Evolutionary conservation across 2,113 vertebrate species (phyloP), one percentile per base, ranked within the genome.

Genomic region (Maccullochella peelii): DNA sequence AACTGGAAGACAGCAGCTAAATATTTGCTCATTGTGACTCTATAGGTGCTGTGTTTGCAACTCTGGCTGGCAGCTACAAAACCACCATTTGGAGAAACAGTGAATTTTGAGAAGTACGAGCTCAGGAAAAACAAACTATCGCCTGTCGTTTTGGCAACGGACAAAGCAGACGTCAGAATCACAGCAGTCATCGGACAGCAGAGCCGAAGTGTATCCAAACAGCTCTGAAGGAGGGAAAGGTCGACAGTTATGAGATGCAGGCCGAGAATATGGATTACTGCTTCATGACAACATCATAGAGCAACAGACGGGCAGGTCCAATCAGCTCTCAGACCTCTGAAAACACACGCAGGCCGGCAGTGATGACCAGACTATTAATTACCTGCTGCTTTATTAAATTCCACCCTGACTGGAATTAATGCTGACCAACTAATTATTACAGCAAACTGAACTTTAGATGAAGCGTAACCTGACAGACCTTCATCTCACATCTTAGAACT

Each of bases 261-360:
- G n/a, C 9, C 0, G 49, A 78, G n/a, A 67, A 70, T 36, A 79
- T 63, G 73, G 50, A 68, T 27, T 10, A 2, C 68, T 59, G 50
- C 50, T 18, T 66, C 21, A 21, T 1, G 25, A 8, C 42, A 38
- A 6, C 55, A 49, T 74, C 40, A 47, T n/a, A 12, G 8, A 6
- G 25, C 12, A 11, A 21, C 25, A 33, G 42, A 6, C n/a, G 1
- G 15, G 6, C 10, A n/a, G n/a, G 14, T 16, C 52, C 50, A 57
- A 72, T 57, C 50, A 57, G 12, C 47, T 70, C 27, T 16, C 49
- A 72, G 50, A 71, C 12, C 27, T 38, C 20, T 14, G 5, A 25
- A 23, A 33, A 62, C 25, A 33, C 42, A 33, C 72, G 58, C 33
- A 69, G 20, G 25, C 1, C 47, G 27, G 33, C 30, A 12, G 33